A percentile compares a stretch with the other conserved stretches of the same genome.
Conservation (phyloP, 2,113 vertebrate species). For the Maccullochella peelii region DNA sequence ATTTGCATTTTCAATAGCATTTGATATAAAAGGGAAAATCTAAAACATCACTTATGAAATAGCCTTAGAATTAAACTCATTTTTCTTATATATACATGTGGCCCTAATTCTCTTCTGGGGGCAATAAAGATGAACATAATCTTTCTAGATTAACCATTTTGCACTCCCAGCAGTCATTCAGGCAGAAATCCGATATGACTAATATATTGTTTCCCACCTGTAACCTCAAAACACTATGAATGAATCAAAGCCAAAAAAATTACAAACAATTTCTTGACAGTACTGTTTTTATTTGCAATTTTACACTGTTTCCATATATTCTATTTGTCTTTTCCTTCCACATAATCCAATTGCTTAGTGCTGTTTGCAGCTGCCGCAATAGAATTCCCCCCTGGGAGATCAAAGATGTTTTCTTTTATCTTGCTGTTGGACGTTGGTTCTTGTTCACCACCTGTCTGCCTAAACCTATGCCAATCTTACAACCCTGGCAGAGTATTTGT, state of each 20-base stretch:
- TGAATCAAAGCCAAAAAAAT: not conserved
- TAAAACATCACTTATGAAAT: not conserved
- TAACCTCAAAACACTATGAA: not conserved
- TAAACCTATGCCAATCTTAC: not conserved
- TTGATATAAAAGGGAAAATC: not conserved
- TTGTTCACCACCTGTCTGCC: conserved; percentile 32
- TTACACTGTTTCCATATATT: not conserved
- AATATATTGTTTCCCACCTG: not conserved
- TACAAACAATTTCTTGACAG: not conserved
- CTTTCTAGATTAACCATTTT: not conserved
- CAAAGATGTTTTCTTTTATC: conserved; percentile 9
- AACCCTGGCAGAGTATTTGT: conserved; percentile 15
- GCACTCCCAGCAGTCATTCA: no score
- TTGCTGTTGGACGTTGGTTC: not conserved
- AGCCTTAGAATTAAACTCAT: not conserved
- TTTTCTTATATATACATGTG: not conserved
- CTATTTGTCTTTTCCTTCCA: not conserved
- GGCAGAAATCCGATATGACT: not conserved
- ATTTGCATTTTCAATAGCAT: no score
- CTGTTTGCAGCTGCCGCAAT: not conserved
- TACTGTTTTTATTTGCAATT: not conserved
- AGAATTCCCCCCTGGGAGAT: not conserved
- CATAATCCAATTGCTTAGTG: not conserved
- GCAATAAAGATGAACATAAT: not conserved
- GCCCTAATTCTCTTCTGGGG: no score